Conservation (phyloP, 30 jellyfish, hydroid and myxozoan species). For the Cassiopea xamachana region DNA sequence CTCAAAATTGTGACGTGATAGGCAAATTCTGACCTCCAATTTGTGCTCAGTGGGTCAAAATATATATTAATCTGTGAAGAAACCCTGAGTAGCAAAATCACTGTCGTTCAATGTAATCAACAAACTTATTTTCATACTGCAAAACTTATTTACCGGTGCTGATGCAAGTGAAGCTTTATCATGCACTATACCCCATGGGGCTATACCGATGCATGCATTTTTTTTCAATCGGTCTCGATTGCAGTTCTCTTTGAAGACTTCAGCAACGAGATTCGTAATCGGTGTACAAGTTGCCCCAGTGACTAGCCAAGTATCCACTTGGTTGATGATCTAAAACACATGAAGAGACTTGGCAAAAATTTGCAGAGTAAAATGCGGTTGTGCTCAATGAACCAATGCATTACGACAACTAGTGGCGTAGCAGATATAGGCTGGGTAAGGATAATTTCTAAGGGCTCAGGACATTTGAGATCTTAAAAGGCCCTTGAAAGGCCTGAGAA, state of each 20-base stretch:
- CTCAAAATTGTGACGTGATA: too few relatives aligned
- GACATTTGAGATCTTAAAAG: too few relatives aligned
- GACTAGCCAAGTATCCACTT: constrained; percentile 35
- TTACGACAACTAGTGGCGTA: too few relatives aligned
- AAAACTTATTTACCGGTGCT: background rate
- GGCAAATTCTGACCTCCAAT: too few relatives aligned
- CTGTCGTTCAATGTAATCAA: too few relatives aligned
- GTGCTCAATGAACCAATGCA: background rate
- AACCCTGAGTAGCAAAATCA: too few relatives aligned
- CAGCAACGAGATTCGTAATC: constrained; percentile 19
- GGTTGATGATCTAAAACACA: background rate
- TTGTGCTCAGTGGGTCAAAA: too few relatives aligned
- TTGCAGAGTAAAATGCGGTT: background rate
- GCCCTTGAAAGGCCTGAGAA: too few relatives aligned
- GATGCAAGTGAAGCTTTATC: constrained; percentile 6
- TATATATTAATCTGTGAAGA: too few relatives aligned
- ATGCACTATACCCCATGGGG: constrained; percentile 58
- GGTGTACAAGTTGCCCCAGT: constrained; percentile 46
- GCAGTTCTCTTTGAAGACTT: constrained; percentile 17
- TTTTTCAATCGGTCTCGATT: constrained; percentile 19
- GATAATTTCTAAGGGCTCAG: too few relatives aligned
- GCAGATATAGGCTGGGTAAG: too few relatives aligned
- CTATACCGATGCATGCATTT: constrained; percentile 64
- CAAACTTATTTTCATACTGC: background rate
- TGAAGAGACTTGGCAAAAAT: background rate